Percentiles rank a stretch among this genome's conserved stretches.
phyloP scores from a whole-genome alignment of 2,888 invertebrate species.

The Troides aeacus region DNA sequence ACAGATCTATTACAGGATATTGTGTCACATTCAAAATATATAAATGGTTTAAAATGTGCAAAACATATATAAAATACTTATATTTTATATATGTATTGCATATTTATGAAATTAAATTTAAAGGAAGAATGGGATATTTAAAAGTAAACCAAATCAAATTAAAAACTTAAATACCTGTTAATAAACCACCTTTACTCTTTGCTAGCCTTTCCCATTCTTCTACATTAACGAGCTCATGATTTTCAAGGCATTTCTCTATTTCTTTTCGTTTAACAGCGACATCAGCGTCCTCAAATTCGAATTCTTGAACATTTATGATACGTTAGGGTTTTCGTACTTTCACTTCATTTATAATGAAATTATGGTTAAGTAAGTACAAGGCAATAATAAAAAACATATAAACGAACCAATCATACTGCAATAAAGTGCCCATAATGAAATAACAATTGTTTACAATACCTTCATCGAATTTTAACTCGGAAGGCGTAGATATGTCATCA shows the following conservation, averaged over 20 bases:
- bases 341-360: slow-evolving; percentile 33
- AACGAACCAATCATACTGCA: slow-evolving; percentile 9
- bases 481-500: slow-evolving; percentile 79
- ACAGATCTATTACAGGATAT: too few relatives aligned
- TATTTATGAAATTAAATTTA: too few relatives aligned
- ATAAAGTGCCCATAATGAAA: slow-evolving; percentile 29
- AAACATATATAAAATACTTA: too few relatives aligned
- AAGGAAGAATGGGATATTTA: too few relatives aligned
- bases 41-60: too few relatives aligned
- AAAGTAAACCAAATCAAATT: slow-evolving; percentile 31
- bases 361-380: not conserved
- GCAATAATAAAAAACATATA: slow-evolving; percentile 3
- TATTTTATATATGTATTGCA: too few relatives aligned
- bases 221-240: slow-evolving; percentile 65
- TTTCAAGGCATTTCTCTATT: slow-evolving; percentile 80
- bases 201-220: slow-evolving; percentile 82
- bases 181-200: slow-evolving; percentile 83
- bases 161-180: slow-evolving; percentile 74
- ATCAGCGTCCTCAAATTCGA: slow-evolving; percentile 80
- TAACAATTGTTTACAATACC: slow-evolving; percentile 76
- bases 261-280: slow-evolving; percentile 81
- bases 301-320: slow-evolving; percentile 57
- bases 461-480: slow-evolving; percentile 85
- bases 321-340: slow-evolving; percentile 41
- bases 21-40: too few relatives aligned